Base-by-base conservation (phyloP, 2,888 invertebrate species). In the Antitype chi region DNA sequence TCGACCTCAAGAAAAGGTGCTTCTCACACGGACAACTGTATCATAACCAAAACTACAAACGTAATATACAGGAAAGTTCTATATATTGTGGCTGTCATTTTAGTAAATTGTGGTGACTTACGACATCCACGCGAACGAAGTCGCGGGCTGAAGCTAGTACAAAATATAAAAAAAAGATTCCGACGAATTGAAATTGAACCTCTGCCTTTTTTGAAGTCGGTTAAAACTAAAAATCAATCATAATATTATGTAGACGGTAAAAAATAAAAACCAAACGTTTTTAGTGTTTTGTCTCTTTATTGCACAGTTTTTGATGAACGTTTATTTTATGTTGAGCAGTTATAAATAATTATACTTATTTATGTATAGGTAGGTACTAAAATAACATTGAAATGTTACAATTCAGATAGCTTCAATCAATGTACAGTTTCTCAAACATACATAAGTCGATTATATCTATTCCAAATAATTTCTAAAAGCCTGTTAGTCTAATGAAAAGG, bases 261-360 rank as follows among this genome's bases (percentile, higher is more conserved):
- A 72, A 38, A 15, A 20, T 13, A 52, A 71, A 43, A 74, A 17
- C 6, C 15, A 72, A 72, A n/a, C n/a, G 15, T n/a, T 47, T 47
- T 57, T 4, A 32, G 25, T 32, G 15, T 13, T 32, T n/a, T 49
- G 32, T 38, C 17, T n/a, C 4, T 13, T 59, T 25, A 47, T 49
- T 32, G 28, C 17, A n/a, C 23, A 9, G n/a, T 43, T 32, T 57
- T 72, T 17, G 1, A 71, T 70, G 17, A 13, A 71, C 8, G 11
- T 55, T 55, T 43, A 17, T 13, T 53, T 70, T 55, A 28, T n/a
- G 55, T 20, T 55, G 13, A 20, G 43, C 55, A 20, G 9, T 72
- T 32, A 32, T 25, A 15, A 49, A 57, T 55, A n/a, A 53, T 43
- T 28, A n/a, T 28, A n/a, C 28, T 20, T 25, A 28, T 38, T 38